phyloP scores from a whole-genome alignment of 2,797 vertebrate species.

The Sus cebifrons region DNA sequence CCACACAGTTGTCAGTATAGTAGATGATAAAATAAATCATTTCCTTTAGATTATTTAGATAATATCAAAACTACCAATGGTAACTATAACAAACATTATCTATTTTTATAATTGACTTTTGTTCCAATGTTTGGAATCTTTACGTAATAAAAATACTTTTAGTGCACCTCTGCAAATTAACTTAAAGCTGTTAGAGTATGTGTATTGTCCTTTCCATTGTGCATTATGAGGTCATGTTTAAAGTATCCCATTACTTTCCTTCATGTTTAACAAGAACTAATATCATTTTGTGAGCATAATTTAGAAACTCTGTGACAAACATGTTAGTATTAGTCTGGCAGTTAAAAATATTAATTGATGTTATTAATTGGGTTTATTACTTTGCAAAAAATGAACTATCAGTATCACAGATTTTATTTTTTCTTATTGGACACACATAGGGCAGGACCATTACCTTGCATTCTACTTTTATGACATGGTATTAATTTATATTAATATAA shows the following conservation, averaged over 20 bases:
- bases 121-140: constrained; percentile 15
- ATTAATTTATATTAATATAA: constrained; percentile 47
- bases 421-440: constrained; percentile 28
- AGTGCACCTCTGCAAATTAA: constrained; percentile 9
- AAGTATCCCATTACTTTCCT: constrained; percentile 51
- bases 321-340: constrained; percentile 18
- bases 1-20: background rate
- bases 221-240: background rate
- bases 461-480: background rate
- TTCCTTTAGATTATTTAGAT: constrained; percentile 31
- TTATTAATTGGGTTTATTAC: background rate
- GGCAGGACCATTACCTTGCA: background rate
- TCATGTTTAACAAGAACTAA: background rate
- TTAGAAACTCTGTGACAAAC: constrained; percentile 46
- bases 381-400: constrained; percentile 19
- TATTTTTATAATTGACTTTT: constrained; percentile 36
- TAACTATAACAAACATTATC: constrained; percentile 14
- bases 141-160: constrained; percentile 39
- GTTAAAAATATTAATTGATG: background rate
- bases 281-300: constrained; percentile 29
- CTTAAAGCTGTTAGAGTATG: background rate
- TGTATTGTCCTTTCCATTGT: constrained; percentile 33
- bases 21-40: constrained; percentile 1
- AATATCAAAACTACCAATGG: background rate
- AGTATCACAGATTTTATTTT: background rate